Evolutionary conservation across 2,113 vertebrate genomes (phyloP).

Genomic region (Lonchura striata): DNA sequence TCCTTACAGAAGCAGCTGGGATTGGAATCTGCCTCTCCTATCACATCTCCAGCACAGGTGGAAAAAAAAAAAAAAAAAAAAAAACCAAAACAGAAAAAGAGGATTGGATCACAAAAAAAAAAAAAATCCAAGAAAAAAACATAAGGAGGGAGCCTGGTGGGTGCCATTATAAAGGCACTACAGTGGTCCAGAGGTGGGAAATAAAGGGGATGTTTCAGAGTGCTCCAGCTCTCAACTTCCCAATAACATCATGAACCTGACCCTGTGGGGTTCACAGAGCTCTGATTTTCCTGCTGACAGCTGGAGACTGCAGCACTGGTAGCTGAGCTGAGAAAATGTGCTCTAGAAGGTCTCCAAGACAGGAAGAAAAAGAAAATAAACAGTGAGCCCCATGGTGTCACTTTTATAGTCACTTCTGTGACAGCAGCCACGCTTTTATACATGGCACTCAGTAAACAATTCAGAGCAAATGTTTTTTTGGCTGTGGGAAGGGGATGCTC

Average conservation of each 20-base stretch:
- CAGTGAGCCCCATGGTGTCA: conserved; percentile 3
- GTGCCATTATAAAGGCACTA: not conserved
- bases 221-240: not conserved
- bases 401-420: conserved; percentile 2
- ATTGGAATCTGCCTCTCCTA: not conserved
- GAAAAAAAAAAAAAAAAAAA: not conserved
- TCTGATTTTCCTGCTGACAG: conserved; percentile 28
- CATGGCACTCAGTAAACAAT: conserved; percentile 6
- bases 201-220: not conserved
- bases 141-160: not conserved
- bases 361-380: conserved; percentile 12
- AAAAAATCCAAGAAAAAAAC: not conserved
- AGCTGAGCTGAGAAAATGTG: conserved; percentile 21
- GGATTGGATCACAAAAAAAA: not conserved
- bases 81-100: not conserved
- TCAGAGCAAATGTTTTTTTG: not conserved
- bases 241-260: not conserved
- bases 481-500: conserved; percentile 33
- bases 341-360: conserved; percentile 3
- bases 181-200: not conserved
- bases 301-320: not conserved
- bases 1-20: not conserved
- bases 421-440: not conserved
- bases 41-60: not conserved
- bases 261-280: not conserved